Evolutionary conservation across 2,113 vertebrate genomes (phyloP), one percentile per base, ranked within the genome.

Genomic region (Nibea coibor): DNA sequence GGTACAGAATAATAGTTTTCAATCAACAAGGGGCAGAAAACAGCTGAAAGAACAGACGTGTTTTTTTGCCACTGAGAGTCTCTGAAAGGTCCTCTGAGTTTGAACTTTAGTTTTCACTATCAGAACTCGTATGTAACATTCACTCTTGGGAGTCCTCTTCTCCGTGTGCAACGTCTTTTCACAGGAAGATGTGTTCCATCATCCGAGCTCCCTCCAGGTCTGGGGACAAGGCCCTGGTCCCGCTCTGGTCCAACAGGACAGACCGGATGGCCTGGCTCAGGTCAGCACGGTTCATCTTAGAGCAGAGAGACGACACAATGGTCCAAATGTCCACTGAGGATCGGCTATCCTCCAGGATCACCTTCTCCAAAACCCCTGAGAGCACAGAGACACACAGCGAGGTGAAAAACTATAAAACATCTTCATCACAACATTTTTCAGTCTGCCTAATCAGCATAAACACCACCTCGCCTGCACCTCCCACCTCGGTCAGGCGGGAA

Each of bases 171-270:
- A 24, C 11, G 22, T 47, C 14, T 10, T 65, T 35, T 89, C 75
- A 92, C 63, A 89, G 58, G 56, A 78, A 87, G 67, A 92, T 15
- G 28, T 91, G 89, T 5, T 89, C 86, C 72, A 85, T 76, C 20
- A 92, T 82, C 10, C 5, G 4, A 15, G 61, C 87, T 22, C 86
- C 91, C 20, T 89, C 80, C 35, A 10, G 75, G 64, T 89, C 91
- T 0, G 82, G 72, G 47, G 19, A 58, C 71, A 82, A 3, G 54
- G 67, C 7, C 26, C 59, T 3, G 31, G 87, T 89, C 50, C 89
- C 82, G 6, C 51, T 74, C 58, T 89, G 83, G 42, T 72, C 31
- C 74, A 88, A 71, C 39, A 89, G 87, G n/a, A 82, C 0, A 0
- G 82, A 72, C 22, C 45, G 35, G 22, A 92, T 2, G 22, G 42